Base-by-base conservation (phyloP, 2,888 invertebrate species). In the Abrostola triplasia region DNA sequence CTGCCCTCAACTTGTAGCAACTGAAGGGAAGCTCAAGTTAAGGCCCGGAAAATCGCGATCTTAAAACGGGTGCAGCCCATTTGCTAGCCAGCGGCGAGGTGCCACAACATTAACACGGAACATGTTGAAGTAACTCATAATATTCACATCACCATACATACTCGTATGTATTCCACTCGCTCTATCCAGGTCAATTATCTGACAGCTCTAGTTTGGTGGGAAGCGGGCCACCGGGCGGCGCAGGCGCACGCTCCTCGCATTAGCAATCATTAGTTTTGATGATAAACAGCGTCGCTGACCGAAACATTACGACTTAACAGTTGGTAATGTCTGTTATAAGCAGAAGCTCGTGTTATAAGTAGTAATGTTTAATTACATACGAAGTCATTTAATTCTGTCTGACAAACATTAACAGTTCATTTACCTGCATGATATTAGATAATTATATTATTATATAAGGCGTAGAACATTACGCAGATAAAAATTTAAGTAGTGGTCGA, bases 171-270 rank as follows among this genome's bases (percentile, higher is more conserved):
- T 62, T 40, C 61, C 9, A 36, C 7, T 58, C 42, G 24, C 36
- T 49, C 6, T 55, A 74, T 68, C 37, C 75, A 69, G 75, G 63
- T 65, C 77, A 75, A 75, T 72, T 62, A 69, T 66, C 67, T 60
- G 63, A n/a, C 13, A 48, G 57, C 50, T 57, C 65, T 51, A 62
- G 60, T 67, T 67, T 50, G 5, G 48, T 77, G 79, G 63, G 76
- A 79, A 79, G 67, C 50, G 40, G 47, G 59, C 13, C 37, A 24
- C 49, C 11, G 41, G 38, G 59, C 42, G 64, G 55, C 75, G 59
- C 70, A 41, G 51, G 44, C 68, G 6, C 49, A 37, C 78, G 70
- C 60, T 55, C 55, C 55, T 70, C 70, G 64, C 44, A 37, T 47
- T 50, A 40, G 44, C 38, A 56, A 49, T 72, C 44, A 72, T 72